phyloP scores from a whole-genome alignment of 2,797 vertebrate species.

The Enteromius thamalakanensis region DNA sequence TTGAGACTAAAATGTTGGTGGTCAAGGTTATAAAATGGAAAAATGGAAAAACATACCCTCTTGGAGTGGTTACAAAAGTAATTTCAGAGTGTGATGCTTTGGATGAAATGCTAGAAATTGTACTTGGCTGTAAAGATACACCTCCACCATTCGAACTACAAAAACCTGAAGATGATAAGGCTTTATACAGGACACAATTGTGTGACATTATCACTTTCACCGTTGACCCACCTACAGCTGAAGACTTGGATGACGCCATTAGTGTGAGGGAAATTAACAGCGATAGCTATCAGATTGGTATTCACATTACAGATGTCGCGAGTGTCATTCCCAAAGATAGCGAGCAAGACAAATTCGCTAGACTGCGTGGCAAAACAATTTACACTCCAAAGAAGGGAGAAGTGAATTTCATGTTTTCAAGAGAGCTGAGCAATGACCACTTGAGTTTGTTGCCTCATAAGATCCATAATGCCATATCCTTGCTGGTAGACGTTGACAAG shows the following conservation, averaged over 20 bases:
- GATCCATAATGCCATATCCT: constrained; percentile 36
- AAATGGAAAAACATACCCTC: constrained; percentile 16
- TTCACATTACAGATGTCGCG: constrained; percentile 57
- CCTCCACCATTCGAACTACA: constrained; percentile 23
- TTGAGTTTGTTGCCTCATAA: constrained; percentile 17
- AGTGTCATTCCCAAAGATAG: constrained; percentile 46
- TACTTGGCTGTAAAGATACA: neutral
- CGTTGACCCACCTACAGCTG: neutral
- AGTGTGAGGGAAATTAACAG: constrained; percentile 35
- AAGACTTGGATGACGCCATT: constrained; percentile 55
- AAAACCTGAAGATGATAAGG: neutral
- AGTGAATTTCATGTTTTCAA: constrained; percentile 27
- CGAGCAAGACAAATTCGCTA: constrained; percentile 35
- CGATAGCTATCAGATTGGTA: constrained; percentile 41
- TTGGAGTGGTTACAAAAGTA: constrained; percentile 49
- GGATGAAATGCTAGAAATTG: constrained; percentile 1
- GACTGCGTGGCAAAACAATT: constrained; percentile 33
- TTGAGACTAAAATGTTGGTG: constrained; percentile 26
- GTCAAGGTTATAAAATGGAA: constrained; percentile 57
- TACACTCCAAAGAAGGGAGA: constrained; percentile 7
- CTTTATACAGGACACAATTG: neutral
- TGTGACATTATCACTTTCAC: constrained; percentile 34
- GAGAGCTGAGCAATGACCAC: neutral
- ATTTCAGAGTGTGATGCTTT: constrained; percentile 4
- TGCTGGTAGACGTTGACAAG: constrained; percentile 43